Evolutionary conservation across 2,797 vertebrate genomes (phyloP), one percentile per base, ranked within the genome.

Genomic region (Trachurus trachurus): DNA sequence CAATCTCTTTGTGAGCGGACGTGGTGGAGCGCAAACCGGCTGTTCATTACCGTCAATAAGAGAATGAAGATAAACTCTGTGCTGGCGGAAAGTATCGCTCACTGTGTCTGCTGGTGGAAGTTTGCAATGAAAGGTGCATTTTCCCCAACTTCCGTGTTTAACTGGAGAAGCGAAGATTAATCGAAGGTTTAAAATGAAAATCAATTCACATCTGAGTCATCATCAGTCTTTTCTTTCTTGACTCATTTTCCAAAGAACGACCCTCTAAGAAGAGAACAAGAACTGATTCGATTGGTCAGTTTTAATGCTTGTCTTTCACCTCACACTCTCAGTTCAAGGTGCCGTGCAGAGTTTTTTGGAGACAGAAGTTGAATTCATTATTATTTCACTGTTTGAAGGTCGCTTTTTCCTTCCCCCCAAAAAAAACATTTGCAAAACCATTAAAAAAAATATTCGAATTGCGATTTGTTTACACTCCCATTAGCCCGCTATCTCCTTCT

Each of bases 11-110:
- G 70, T 75, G 78, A n/a, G 68, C 34, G 26, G 26, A 12, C 73
- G 69, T 60, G 71, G 57, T 50, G n/a, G 54, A 66, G 44, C 71
- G 72, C 7, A 63, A 68, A 26, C 39, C 1, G 26, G 31, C 80
- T 76, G 70, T 68, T 89, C 59, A 45, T 81, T 80, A 73, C 59
- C 61, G 64, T 82, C 80, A 75, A 19, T 70, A 40, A 62, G 57
- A 74, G 61, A 84, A 79, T 42, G 57, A 78, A 80, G 62, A 83
- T 78, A 76, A 87, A 82, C 47, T 72, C 58, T 0, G 83, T 5
- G 62, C 71, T 75, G 79, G 71, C 50, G 53, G 57, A 78, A 81
- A 66, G 44, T 21, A 66, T 66, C 61, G 19, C 62, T 60, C 63
- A 17, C 65, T 50, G 50, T 16, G 42, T 0, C 50, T 77, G 67